These are phyloP conservation scores for Chrysaora quinquecirrha DNA, from an alignment of 30 jellyfish, hydroid and myxozoan species.

Conservation along the genomic window DNA sequence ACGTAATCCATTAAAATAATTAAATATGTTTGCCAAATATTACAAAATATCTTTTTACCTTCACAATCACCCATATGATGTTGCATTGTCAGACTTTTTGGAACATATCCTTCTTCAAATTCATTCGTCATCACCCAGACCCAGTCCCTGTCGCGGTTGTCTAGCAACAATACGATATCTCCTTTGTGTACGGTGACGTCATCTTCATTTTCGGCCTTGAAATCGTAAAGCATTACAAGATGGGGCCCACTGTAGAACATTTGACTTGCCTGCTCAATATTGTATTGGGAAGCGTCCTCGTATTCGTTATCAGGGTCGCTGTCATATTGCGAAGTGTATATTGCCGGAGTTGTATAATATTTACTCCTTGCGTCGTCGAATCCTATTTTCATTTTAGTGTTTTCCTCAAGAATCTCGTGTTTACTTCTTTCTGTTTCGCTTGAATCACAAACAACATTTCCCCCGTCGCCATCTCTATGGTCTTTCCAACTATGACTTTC, in stretches of 20 bases:
- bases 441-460: not conserved
- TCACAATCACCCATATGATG: slow-evolving; percentile 60
- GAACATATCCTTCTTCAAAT: slow-evolving; percentile 84
- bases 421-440: not conserved
- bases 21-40: not conserved
- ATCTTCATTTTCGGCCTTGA: slow-evolving; percentile 64
- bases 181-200: slow-evolving; percentile 70
- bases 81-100: slow-evolving; percentile 60
- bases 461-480: not conserved
- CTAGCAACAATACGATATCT: slow-evolving; percentile 69
- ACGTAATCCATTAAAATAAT: too few species aligned
- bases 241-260: slow-evolving; percentile 55
- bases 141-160: slow-evolving; percentile 86
- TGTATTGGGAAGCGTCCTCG: slow-evolving; percentile 1
- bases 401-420: not conserved
- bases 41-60: slow-evolving; percentile 6
- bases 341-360: not conserved
- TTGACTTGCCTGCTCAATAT: not conserved
- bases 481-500: not conserved
- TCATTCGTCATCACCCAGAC: slow-evolving; percentile 70
- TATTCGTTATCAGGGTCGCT: slow-evolving; percentile 10
- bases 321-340: slow-evolving; percentile 8
- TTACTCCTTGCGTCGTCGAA: not conserved
- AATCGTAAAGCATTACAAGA: slow-evolving; percentile 49
- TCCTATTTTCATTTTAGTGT: not conserved